Conservation (phyloP, 2,113 vertebrate species). For the Rhegmatorhina hoffmannsi region DNA sequence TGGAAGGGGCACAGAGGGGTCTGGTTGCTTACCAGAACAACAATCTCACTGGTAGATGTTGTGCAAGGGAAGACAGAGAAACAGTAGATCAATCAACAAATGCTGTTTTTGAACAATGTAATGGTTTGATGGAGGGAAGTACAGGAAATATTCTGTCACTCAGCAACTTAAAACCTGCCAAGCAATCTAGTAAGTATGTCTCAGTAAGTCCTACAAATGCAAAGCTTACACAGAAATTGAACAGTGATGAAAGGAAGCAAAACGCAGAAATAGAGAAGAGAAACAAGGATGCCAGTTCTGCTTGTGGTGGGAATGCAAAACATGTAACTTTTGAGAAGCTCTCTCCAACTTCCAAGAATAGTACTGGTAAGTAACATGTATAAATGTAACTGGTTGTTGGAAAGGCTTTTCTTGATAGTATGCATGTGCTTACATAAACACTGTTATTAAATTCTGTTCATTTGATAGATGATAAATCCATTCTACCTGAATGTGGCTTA, state of each 20-base stretch:
- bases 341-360: background rate
- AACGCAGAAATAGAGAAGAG: background rate
- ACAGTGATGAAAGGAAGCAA: background rate
- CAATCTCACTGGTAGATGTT: background rate
- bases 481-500: slow-evolving; percentile 33
- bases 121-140: background rate
- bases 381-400: background rate
- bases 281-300: background rate
- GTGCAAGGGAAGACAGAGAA: background rate
- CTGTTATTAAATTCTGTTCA: background rate
- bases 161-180: background rate
- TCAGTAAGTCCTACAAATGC: background rate
- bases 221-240: background rate
- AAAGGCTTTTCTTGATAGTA: background rate
- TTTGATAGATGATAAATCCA: slow-evolving; percentile 48
- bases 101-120: background rate
- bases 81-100: background rate
- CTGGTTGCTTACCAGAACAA: background rate
- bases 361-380: slow-evolving; percentile 71
- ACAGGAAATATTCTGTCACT: background rate
- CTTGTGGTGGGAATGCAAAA: slow-evolving; percentile 51
- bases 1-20: background rate
- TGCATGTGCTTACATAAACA: background rate
- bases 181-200: background rate
- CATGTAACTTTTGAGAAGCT: slow-evolving; percentile 64